Evolutionary conservation across 1,140 invertebrate species (phyloP).

Genomic region (Drosophila equinoxialis): DNA sequence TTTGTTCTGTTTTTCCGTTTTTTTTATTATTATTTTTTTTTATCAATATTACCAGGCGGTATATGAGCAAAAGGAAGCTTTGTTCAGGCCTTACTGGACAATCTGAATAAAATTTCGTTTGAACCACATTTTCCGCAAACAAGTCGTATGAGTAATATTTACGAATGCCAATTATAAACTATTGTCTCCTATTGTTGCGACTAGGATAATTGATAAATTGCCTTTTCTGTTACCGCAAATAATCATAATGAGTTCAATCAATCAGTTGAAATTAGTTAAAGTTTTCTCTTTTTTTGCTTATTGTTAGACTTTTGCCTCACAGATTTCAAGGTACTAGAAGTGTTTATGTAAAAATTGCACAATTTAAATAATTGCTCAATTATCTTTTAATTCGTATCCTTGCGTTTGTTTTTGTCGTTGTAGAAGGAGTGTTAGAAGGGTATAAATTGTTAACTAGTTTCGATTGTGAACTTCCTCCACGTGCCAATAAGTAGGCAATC

Average conservation of each 20-base stretch:
- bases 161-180: too few relatives aligned
- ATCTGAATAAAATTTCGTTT: too few relatives aligned
- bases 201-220: too few relatives aligned
- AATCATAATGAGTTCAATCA: too few relatives aligned
- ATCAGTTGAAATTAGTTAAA: neutral
- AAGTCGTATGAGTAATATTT: too few relatives aligned
- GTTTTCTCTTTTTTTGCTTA: neutral
- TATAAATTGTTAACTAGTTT: slow-evolving; percentile 24
- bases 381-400: neutral
- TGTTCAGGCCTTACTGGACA: too few relatives aligned
- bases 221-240: too few relatives aligned
- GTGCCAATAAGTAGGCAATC: slow-evolving; percentile 24
- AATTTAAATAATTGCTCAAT: slow-evolving; percentile 7
- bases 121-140: too few relatives aligned
- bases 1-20: neutral
- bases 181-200: too few relatives aligned
- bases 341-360: neutral
- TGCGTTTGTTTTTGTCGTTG: neutral
- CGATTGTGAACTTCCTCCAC: neutral
- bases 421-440: too few relatives aligned
- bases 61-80: too few relatives aligned
- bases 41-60: slow-evolving; percentile 70
- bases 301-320: neutral
- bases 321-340: too few relatives aligned
- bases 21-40: neutral